phyloP scores from a whole-genome alignment of 2,797 vertebrate species.

The Sebastes minor region DNA sequence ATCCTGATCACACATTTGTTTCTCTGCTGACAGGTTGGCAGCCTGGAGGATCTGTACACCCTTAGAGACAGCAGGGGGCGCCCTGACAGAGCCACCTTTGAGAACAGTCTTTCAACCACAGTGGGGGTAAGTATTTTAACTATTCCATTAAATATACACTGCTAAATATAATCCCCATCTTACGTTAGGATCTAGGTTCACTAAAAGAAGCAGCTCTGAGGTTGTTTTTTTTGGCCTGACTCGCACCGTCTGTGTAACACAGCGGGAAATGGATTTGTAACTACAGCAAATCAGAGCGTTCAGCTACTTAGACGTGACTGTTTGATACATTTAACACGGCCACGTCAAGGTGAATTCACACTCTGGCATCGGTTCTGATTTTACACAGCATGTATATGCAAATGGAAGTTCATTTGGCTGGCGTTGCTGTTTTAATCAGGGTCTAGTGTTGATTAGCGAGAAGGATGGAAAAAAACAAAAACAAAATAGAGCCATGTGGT shows the following conservation, averaged over 20 bases:
- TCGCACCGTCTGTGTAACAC: conserved; percentile 65
- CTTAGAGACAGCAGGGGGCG: conserved; percentile 68
- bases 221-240: conserved; percentile 21
- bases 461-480: conserved; percentile 28
- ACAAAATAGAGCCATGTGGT: conserved; percentile 45
- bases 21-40: conserved; percentile 65
- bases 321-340: conserved; percentile 74
- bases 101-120: conserved; percentile 48
- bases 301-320: conserved; percentile 74
- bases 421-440: conserved; percentile 75
- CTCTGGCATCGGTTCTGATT: conserved; percentile 73
- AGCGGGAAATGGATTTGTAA: conserved; percentile 74
- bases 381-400: conserved; percentile 80
- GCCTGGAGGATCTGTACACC: conserved; percentile 65
- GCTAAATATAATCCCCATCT: conserved; percentile 6
- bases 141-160: conserved; percentile 23
- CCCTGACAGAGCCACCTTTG: conserved; percentile 63
- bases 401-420: conserved; percentile 75
- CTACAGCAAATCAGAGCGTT: conserved; percentile 68
- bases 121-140: conserved; percentile 61
- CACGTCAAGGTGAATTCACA: conserved; percentile 75
- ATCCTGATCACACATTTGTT: conserved; percentile 43
- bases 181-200: background rate
- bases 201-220: conserved; percentile 12
- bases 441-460: conserved; percentile 74